Percentiles rank a stretch among this genome's conserved stretches.
Evolutionary conservation across 2,113 vertebrate genomes (phyloP).

Genomic region (Hippocampus guttulatus): DNA sequence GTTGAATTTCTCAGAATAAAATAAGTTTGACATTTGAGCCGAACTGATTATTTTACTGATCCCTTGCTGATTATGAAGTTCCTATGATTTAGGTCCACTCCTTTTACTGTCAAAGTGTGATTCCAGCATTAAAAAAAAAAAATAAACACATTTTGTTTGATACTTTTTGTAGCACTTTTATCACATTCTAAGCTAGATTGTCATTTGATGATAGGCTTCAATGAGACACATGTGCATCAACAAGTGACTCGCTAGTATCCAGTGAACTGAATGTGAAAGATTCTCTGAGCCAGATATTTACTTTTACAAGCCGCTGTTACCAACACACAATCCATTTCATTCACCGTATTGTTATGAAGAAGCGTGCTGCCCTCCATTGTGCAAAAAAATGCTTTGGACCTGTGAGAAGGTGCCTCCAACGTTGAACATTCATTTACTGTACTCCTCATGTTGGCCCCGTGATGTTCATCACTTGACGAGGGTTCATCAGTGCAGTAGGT

Average conservation of each 20-base stretch:
- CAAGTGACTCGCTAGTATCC: background rate
- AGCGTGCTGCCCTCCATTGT: conserved; percentile 28
- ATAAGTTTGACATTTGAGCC: too few species aligned
- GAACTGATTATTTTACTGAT: too few species aligned
- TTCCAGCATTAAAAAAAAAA: too few species aligned
- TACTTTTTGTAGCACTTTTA: background rate
- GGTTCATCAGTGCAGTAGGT: conserved; percentile 18
- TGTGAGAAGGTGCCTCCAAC: conserved; percentile 33
- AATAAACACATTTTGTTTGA: too few species aligned
- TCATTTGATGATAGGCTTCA: too few species aligned
- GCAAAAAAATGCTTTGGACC: conserved; percentile 28
- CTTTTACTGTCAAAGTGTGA: too few species aligned
- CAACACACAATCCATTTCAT: conserved; percentile 20
- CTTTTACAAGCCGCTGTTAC: conserved; percentile 21
- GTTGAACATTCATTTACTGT: conserved; percentile 22
- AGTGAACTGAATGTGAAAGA: background rate
- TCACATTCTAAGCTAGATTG: too few species aligned
- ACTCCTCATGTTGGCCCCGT: conserved; percentile 28
- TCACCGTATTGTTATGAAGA: conserved; percentile 37
- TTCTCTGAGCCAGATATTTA: too few species aligned
- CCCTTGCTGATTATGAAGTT: too few species aligned
- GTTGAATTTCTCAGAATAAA: too few species aligned
- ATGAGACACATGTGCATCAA: background rate
- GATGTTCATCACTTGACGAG: conserved; percentile 46
- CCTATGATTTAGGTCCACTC: too few species aligned